These are phyloP conservation scores for Amazona finschi DNA, from an alignment of 2,797 vertebrate genomes.

Conservation along the genomic window DNA sequence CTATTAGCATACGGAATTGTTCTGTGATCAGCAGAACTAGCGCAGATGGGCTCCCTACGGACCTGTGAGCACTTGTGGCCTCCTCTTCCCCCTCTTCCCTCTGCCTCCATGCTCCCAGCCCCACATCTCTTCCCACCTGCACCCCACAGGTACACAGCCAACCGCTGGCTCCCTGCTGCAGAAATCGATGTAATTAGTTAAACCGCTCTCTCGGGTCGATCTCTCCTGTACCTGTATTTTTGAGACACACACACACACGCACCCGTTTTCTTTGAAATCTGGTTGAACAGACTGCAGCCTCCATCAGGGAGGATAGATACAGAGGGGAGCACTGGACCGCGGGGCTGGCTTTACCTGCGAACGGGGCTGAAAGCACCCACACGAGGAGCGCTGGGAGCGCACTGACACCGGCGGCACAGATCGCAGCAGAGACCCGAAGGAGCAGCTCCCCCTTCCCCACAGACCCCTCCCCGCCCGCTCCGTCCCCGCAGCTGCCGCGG, in stretches of 20 bases:
- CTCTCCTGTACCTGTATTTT: neutral
- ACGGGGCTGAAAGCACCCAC: neutral
- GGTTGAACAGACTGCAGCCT: neutral
- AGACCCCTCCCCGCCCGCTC: neutral
- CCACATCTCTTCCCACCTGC: neutral
- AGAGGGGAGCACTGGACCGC: too few species aligned
- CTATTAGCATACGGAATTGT: neutral
- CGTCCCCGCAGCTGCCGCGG: too few species aligned
- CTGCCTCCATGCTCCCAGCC: neutral
- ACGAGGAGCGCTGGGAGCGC: neutral
- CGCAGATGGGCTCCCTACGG: accelerated
- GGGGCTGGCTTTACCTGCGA: neutral
- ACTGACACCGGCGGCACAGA: neutral
- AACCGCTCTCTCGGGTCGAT: neutral
- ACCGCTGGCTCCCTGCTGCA: neutral
- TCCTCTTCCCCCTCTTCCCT: too few species aligned
- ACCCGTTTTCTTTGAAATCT: accelerated
- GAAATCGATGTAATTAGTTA: neutral
- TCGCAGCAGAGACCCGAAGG: too few species aligned
- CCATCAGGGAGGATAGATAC: accelerated
- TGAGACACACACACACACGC: neutral
- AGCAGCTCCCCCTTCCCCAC: neutral
- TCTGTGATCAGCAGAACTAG: neutral
- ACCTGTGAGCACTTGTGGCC: too few species aligned
- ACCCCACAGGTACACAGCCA: neutral